Base-by-base conservation (phyloP, 64 coral and sea anemone species). In the Stichodactyla mertensii region DNA sequence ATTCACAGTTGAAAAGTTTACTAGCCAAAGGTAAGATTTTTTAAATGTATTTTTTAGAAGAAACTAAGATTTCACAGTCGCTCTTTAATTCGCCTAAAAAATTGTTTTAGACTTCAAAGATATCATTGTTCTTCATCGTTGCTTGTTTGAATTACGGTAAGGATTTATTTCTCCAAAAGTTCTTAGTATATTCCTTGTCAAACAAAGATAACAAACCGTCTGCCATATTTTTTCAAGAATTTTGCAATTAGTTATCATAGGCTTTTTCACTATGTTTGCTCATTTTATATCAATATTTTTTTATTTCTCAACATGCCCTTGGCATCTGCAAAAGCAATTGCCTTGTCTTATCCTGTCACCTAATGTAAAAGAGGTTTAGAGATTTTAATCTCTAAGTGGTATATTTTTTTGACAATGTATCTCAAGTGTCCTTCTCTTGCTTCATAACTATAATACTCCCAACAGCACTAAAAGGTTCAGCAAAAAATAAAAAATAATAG, bases 1-100 rank as follows among this genome's bases (percentile, higher is more conserved):
- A 20, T 98, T 98, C 54, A 98, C 92, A 16, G 92, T 94, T 27
- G 95, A 98, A 89, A 98, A 98, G 71, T 98, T 98, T 52, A 79
- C 90, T 4, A 87, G 92, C 20, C 82, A 89, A 92, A 98, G 90
- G 95, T 94, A 57, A 60, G 11, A 10, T 26, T 20, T 31, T 77
- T 59, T 55, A 77, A 45, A 54, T 11, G 56, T 58, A 45, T 45
- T 45, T 77, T 57, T 82, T 79, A 10, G 28, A 31, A 31, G 6
- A 23, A 79, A 79, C 12, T 19, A 52, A 19, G 22, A 26, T 55
- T 81, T 20, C 31, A 7, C 18, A 66, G 23, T 6, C 19, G 23
- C 18, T 66, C 62, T n/a, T 45, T 45, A 74, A 4, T 9, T 74
- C 64, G 18, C 6, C n/a, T 69, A 69, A 69, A n/a, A 58, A 9